These are phyloP conservation scores for Hyppa rectilinea DNA, from an alignment of 2,888 invertebrate genomes.

Conservation along the genomic window DNA sequence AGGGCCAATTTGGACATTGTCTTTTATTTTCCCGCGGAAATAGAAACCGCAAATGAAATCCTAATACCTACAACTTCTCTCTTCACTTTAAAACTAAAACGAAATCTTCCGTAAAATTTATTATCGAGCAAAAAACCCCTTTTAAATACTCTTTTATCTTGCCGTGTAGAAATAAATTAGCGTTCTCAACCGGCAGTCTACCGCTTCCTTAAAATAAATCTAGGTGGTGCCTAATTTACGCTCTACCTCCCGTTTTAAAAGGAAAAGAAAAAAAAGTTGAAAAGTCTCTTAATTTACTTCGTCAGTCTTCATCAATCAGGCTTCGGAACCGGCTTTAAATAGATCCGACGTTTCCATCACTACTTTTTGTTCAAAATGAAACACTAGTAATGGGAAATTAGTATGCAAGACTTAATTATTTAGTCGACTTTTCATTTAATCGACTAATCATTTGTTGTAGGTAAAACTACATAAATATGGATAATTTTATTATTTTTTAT, in stretches of 20 bases:
- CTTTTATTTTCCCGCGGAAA: background rate
- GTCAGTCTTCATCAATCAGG: conserved; percentile 77
- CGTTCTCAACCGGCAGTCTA: conserved; percentile 17
- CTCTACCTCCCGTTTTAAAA: conserved; percentile 52
- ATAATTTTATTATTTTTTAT: background rate
- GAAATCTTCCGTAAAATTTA: conserved; percentile 4
- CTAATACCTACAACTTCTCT: background rate
- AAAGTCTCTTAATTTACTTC: conserved; percentile 74
- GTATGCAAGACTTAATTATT: conserved; percentile 3
- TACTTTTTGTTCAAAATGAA: conserved; percentile 60
- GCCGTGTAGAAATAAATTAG: conserved; percentile 52
- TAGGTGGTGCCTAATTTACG: conserved; percentile 53
- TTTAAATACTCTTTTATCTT: conserved; percentile 37
- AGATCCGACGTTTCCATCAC: conserved; percentile 71
- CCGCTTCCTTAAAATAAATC: conserved; percentile 56
- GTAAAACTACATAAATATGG: background rate
- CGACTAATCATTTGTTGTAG: conserved; percentile 13
- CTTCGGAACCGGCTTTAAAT: conserved; percentile 70
- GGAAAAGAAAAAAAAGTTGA: conserved; percentile 47
- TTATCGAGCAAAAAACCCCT: conserved; percentile 18
- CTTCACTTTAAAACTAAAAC: conserved; percentile 8
- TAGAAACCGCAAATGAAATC: conserved; percentile 10
- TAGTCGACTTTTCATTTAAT: conserved; percentile 32
- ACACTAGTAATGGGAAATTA: conserved; percentile 56
- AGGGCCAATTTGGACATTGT: too few species aligned